phyloP scores from a whole-genome alignment of 2,797 vertebrate genomes.

The Lates japonicus region DNA sequence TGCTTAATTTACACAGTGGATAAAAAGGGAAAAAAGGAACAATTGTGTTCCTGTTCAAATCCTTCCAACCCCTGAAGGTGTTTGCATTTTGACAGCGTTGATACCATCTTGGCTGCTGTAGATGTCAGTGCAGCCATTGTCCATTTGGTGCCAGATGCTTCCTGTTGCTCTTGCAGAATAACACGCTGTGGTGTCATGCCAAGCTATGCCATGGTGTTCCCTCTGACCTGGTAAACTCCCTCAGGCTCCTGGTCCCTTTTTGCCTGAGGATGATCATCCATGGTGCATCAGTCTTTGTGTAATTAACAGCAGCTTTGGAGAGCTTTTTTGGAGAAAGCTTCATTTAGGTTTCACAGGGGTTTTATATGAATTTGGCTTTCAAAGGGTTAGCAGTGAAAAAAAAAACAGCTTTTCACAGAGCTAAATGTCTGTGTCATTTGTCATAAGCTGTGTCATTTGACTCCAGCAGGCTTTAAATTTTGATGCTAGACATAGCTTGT shows the following conservation, averaged over 20 bases:
- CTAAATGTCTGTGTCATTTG: constrained; percentile 27
- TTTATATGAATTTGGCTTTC: constrained; percentile 49
- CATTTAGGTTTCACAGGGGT: constrained; percentile 22
- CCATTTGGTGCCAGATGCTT: constrained; percentile 51
- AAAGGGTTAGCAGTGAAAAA: constrained; percentile 15
- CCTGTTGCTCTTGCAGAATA: constrained; percentile 55
- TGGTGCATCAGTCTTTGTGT: constrained; percentile 58
- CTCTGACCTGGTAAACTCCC: constrained; percentile 60
- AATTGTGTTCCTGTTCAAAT: background rate
- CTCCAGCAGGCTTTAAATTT: constrained; percentile 44
- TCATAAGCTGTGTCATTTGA: constrained; percentile 29
- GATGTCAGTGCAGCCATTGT: constrained; percentile 30
- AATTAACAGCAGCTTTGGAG: constrained; percentile 62
- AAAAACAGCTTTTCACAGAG: constrained; percentile 22
- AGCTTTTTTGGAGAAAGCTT: constrained; percentile 33
- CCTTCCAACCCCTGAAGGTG: constrained; percentile 22
- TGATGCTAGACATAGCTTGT: constrained; percentile 17
- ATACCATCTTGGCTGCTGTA: constrained; percentile 4
- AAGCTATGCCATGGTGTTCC: constrained; percentile 42
- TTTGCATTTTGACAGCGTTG: constrained; percentile 27
- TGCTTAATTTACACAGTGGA: background rate
- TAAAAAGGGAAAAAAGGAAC: background rate
- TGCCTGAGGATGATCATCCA: constrained; percentile 55
- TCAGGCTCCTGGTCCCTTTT: constrained; percentile 24
- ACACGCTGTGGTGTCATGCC: constrained; percentile 39